phyloP scores from a whole-genome alignment of 2,113 vertebrate genomes.

The Osmerus mordax region DNA sequence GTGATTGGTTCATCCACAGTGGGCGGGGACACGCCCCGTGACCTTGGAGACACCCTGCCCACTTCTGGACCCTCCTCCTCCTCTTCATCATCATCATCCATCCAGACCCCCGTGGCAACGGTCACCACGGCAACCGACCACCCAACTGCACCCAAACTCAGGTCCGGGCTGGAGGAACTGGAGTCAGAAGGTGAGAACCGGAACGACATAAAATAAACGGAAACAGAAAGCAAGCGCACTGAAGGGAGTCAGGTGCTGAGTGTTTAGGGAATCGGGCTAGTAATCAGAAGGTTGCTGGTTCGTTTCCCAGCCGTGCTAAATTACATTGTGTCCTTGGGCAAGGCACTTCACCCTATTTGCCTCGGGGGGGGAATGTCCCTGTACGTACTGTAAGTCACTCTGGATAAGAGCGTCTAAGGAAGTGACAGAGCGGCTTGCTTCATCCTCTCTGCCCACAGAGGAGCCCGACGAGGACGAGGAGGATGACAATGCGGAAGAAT shows the following conservation, averaged over 20 bases:
- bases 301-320: background rate
- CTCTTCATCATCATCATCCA: background rate
- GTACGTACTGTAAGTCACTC: background rate
- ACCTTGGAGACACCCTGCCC: constrained; percentile 28
- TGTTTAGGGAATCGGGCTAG: no score
- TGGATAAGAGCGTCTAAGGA: background rate
- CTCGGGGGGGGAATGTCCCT: background rate
- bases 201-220: background rate
- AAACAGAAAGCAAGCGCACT: background rate
- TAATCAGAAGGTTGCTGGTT: background rate
- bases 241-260: no score
- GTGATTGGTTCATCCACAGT: constrained; percentile 17
- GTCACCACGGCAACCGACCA: constrained; percentile 53
- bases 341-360: no score
- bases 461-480: constrained; percentile 85
- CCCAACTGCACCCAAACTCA: constrained; percentile 45
- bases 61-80: constrained; percentile 24
- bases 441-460: constrained; percentile 47
- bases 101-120: constrained; percentile 29
- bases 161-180: constrained; percentile 66
- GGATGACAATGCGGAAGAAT: constrained; percentile 83
- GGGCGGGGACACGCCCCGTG: constrained; percentile 24
- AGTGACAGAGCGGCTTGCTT: background rate
- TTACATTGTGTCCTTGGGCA: background rate
- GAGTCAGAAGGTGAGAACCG: constrained; percentile 83